Evolutionary conservation across 2,888 invertebrate species (phyloP).

Genomic region (Leptinotarsa juncta): DNA sequence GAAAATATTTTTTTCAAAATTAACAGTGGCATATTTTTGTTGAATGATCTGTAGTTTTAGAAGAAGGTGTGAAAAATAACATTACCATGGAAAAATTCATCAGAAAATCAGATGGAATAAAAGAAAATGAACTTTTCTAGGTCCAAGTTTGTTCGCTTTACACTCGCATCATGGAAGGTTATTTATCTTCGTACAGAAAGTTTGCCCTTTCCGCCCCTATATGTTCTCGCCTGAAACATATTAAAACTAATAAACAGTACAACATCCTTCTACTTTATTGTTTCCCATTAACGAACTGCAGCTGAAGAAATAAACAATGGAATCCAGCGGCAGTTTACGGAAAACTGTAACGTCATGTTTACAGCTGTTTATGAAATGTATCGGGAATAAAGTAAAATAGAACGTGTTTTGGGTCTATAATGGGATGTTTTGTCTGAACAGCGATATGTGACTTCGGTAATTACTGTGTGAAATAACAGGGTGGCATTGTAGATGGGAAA

Average conservation of each 20-base stretch:
- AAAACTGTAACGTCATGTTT: slow-evolving; percentile 35
- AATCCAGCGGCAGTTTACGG: slow-evolving; percentile 37
- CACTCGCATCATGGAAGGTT: not conserved
- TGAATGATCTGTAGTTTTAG: no score
- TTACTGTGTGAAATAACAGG: slow-evolving; percentile 10
- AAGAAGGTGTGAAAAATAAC: no score
- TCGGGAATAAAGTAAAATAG: slow-evolving; percentile 4
- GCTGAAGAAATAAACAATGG: slow-evolving; percentile 49
- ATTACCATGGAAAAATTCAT: no score
- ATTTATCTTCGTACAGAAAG: not conserved
- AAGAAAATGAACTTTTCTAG: no score
- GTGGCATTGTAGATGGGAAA: not conserved
- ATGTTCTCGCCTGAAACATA: not conserved
- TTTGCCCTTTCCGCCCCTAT: not conserved
- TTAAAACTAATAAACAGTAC: slow-evolving; percentile 50
- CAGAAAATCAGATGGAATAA: no score
- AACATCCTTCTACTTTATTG: slow-evolving; percentile 52
- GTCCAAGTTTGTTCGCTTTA: no score
- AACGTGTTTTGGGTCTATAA: slow-evolving; percentile 19
- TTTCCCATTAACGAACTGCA: slow-evolving; percentile 50
- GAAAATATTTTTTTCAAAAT: no score
- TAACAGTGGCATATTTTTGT: no score
- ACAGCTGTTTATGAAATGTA: slow-evolving; percentile 31
- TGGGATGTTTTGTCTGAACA: slow-evolving; percentile 26
- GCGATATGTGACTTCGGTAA: slow-evolving; percentile 10